Conservation (phyloP, 1,140 invertebrate genomes). For the Sycophila sp. region DNA sequence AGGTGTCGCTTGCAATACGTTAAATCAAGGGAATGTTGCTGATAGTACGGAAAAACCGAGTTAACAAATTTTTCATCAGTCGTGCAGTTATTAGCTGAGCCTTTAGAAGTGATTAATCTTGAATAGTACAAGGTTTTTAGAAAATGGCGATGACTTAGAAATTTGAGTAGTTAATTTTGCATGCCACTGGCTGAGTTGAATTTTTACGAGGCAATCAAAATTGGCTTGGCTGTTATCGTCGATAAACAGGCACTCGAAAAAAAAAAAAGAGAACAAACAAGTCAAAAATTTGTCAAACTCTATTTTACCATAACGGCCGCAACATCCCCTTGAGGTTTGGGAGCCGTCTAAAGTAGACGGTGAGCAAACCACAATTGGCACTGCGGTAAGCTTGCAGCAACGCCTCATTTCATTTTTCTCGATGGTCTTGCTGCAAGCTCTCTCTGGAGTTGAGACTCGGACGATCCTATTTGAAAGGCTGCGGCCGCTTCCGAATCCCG, state of each 20-base stretch:
- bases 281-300: conserved; percentile 2
- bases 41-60: conserved; percentile 1
- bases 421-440: conserved; percentile 45
- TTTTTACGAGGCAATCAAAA: too few relatives aligned
- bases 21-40: background rate
- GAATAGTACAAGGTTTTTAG: too few relatives aligned
- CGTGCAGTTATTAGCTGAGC: background rate
- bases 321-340: conserved; percentile 23
- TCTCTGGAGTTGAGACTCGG: conserved; percentile 34
- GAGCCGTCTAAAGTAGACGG: conserved; percentile 25
- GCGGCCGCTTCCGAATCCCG: too few relatives aligned
- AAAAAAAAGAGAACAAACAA: background rate
- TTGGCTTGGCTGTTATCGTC: too few relatives aligned
- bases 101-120: background rate
- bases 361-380: conserved; percentile 40
- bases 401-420: conserved; percentile 19
- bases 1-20: conserved; percentile 20
- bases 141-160: background rate
- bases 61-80: background rate
- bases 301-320: conserved; percentile 1
- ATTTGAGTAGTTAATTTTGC: background rate
- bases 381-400: conserved; percentile 49
- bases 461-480: conserved; percentile 42
- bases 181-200: too few relatives aligned
- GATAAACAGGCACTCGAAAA: too few relatives aligned